phyloP scores from a whole-genome alignment of 2,113 vertebrate genomes.

The Oncorhynchus mykiss region DNA sequence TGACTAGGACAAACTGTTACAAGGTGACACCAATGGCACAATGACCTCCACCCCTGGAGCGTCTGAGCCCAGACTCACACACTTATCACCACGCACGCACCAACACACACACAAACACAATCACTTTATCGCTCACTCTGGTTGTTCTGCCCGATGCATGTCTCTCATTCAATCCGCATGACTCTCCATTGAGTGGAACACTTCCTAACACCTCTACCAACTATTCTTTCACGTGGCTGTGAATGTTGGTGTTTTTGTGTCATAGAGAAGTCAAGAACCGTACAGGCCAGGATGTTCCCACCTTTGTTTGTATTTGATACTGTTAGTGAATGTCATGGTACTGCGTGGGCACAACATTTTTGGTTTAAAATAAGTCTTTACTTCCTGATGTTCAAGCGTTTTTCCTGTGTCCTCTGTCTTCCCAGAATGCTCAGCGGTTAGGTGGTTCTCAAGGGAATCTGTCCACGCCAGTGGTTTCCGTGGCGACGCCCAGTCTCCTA shows the following conservation, averaged over 20 bases:
- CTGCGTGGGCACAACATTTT: background rate
- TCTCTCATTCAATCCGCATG: conserved; percentile 62
- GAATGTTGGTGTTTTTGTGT: conserved; percentile 48
- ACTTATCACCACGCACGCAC: background rate
- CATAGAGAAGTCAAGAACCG: background rate
- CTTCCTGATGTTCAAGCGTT: background rate
- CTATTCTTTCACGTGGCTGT: conserved; percentile 2
- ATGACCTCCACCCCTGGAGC: background rate
- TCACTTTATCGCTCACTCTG: background rate
- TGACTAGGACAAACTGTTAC: background rate
- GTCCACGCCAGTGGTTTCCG: conserved; percentile 88
- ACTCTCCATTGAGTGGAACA: conserved; percentile 34
- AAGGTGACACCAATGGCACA: background rate
- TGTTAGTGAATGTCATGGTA: background rate
- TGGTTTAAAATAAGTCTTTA: background rate
- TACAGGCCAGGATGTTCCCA: background rate
- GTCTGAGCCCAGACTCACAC: conserved; percentile 1
- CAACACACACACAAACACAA: background rate
- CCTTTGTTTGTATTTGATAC: background rate
- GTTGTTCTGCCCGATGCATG: conserved; percentile 37
- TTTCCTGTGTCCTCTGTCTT: conserved; percentile 46
- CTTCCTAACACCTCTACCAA: conserved; percentile 50
- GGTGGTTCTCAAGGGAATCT: conserved; percentile 84
- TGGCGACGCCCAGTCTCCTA: conserved; percentile 90
- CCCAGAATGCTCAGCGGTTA: conserved; percentile 86